phyloP scores from a whole-genome alignment of 2,888 invertebrate species.

The Ctenicera cuprea region DNA sequence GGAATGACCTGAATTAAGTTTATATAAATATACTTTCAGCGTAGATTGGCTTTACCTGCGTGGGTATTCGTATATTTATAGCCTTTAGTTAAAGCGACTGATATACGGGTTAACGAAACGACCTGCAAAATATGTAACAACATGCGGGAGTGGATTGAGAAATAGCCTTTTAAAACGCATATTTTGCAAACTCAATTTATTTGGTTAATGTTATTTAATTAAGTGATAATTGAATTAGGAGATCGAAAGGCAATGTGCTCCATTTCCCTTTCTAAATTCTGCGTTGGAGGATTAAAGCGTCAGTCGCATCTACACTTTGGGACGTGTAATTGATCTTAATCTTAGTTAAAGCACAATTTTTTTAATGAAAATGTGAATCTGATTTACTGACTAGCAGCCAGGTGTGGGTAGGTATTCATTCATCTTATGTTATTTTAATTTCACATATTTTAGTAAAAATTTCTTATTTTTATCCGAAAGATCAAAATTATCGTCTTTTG shows the following conservation, averaged over 20 bases:
- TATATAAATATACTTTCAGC: slow-evolving; percentile 12
- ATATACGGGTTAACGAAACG: slow-evolving; percentile 13
- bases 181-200: slow-evolving; percentile 16
- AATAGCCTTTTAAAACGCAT: not conserved
- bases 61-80: slow-evolving; percentile 6
- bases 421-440: too few relatives aligned
- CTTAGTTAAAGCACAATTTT: not conserved
- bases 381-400: too few relatives aligned
- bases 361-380: too few relatives aligned
- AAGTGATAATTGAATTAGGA: slow-evolving; percentile 15
- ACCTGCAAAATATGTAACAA: not conserved
- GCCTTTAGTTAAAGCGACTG: slow-evolving; percentile 1
- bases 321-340: slow-evolving; percentile 5
- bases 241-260: slow-evolving; percentile 17
- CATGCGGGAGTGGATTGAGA: slow-evolving; percentile 13
- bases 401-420: too few relatives aligned
- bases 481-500: too few relatives aligned
- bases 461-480: too few relatives aligned
- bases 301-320: slow-evolving; percentile 1
- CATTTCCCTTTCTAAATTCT: slow-evolving; percentile 15
- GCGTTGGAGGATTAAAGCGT: slow-evolving; percentile 9
- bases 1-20: slow-evolving; percentile 9
- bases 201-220: slow-evolving; percentile 15
- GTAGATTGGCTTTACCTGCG: slow-evolving; percentile 9
- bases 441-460: too few relatives aligned